These are phyloP conservation scores for Rhinoraja longicauda DNA, from an alignment of 2,797 vertebrate genomes.

Conservation along the genomic window DNA sequence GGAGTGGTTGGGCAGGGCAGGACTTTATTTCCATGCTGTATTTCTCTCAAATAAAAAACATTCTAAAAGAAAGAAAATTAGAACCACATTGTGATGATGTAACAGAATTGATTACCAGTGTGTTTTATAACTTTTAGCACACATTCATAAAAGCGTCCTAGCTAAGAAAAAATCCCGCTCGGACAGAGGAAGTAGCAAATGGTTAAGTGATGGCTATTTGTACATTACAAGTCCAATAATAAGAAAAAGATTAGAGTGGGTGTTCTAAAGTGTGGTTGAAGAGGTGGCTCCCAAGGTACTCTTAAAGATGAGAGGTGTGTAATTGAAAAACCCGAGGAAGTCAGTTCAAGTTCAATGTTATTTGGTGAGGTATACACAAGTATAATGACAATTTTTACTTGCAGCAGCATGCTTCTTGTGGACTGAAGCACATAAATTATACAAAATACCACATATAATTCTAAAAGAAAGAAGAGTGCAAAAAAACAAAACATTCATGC, in stretches of 20 bases:
- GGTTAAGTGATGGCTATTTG: not conserved
- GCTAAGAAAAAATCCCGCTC: not conserved
- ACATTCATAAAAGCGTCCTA: not conserved
- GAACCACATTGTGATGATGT: not conserved
- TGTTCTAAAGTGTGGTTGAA: not conserved
- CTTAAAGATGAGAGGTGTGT: not conserved
- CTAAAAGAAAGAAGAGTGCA: too few relatives aligned
- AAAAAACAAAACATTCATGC: too few relatives aligned
- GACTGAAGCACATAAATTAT: too few relatives aligned
- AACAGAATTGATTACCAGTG: not conserved
- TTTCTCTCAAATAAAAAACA: too few relatives aligned
- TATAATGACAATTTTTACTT: too few relatives aligned
- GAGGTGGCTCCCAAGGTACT: not conserved
- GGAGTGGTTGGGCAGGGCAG: too few relatives aligned
- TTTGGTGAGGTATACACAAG: too few relatives aligned
- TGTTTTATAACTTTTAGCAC: not conserved
- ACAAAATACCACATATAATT: too few relatives aligned
- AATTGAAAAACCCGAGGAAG: not conserved
- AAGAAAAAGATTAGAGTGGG: not conserved
- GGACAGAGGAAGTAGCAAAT: not conserved
- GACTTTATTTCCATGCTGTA: too few relatives aligned
- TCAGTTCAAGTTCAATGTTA: too few relatives aligned
- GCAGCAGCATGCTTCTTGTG: too few relatives aligned
- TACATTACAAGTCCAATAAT: not conserved
- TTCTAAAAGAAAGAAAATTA: too few relatives aligned